Base-by-base conservation (phyloP, 2,888 invertebrate species). In the Malthinus flaveolus region DNA sequence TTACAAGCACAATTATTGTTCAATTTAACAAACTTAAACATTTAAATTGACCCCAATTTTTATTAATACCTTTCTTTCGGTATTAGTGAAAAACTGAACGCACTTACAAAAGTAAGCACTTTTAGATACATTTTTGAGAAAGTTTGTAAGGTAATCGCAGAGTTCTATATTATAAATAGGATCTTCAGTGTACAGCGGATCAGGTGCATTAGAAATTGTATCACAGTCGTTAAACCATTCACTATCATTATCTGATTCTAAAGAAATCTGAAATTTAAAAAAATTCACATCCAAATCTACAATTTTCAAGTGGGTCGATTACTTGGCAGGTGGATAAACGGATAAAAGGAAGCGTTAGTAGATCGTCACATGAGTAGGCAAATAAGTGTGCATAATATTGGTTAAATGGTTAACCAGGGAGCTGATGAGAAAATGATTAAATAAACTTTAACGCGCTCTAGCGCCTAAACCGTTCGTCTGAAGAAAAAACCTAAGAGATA, bases 91-190 rank as follows among this genome's bases (percentile, higher is more conserved):
- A 33, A 47, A 47, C n/a, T 42, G 47, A 6, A 49, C 23, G 31
- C 32, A 57, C 31, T 50, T 46, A 39, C 10, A 44, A 33, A 57
- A 57, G 33, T 50, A 42, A 15, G 31, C 36, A 42, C 34, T 54
- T n/a, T 37, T 42, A 3, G 54, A 32, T 15, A 54, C 37, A 32
- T 47, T 53, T 32, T 54, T 57, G 6, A 61, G 32, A 34, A 54
- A 61, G 35, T 42, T 54, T 32, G 47, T 32, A 10, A 61, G 47
- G 31, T 52, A 51, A 10, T 61, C 57, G 9, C 13, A 11, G 11
- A 57, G 13, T 35, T 57, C 46, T 32, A 61, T 47, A 44, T 57
- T 61, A 34, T 61, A 61, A 32, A 61, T 53, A 9, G 56, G 61
- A 47, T 61, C 54, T 3, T 23, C 42, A 7, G 13, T 37, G 36